Evolutionary conservation across 2,888 invertebrate species (phyloP).

Genomic region (Lasioglossum zephyrum): DNA sequence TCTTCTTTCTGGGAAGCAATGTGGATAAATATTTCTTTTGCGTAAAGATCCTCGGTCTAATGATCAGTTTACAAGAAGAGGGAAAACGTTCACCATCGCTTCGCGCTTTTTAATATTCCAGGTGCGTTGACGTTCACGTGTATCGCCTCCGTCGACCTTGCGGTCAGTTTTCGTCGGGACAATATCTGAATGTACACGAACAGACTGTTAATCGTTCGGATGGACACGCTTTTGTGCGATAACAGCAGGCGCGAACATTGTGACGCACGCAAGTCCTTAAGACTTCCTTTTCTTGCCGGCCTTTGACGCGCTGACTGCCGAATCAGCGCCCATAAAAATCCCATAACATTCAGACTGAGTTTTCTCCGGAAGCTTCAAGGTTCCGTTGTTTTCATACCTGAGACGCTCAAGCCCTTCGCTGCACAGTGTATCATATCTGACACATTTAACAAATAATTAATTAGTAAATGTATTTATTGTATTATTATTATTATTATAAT

Average conservation of each 20-base stretch:
- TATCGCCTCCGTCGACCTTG: conserved; percentile 66
- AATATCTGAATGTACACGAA: conserved; percentile 53
- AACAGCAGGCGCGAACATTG: conserved; percentile 20
- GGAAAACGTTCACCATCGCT: conserved; percentile 22
- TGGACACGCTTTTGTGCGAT: conserved; percentile 31
- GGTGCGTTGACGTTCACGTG: conserved; percentile 59
- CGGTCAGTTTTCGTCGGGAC: conserved; percentile 68
- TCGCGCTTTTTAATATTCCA: conserved; percentile 63
- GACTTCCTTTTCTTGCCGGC: not conserved
- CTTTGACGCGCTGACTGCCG: not conserved
- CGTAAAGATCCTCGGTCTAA: not conserved
- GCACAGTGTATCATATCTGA: too few relatives aligned
- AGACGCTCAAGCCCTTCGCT: too few relatives aligned
- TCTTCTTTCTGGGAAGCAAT: too few relatives aligned
- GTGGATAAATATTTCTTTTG: not conserved
- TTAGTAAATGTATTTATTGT: too few relatives aligned
- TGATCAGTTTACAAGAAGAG: conserved; percentile 34
- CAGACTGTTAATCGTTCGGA: conserved; percentile 64
- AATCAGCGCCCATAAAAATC: not conserved
- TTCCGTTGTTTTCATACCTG: not conserved
- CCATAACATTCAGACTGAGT: not conserved
- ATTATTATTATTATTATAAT: too few relatives aligned
- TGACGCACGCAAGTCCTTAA: not conserved
- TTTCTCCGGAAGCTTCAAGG: not conserved
- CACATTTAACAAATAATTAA: too few relatives aligned